Percentiles rank a stretch among this genome's conserved stretches.
Evolutionary conservation across 2,797 vertebrate genomes (phyloP).

Genomic region (Manis javanica): DNA sequence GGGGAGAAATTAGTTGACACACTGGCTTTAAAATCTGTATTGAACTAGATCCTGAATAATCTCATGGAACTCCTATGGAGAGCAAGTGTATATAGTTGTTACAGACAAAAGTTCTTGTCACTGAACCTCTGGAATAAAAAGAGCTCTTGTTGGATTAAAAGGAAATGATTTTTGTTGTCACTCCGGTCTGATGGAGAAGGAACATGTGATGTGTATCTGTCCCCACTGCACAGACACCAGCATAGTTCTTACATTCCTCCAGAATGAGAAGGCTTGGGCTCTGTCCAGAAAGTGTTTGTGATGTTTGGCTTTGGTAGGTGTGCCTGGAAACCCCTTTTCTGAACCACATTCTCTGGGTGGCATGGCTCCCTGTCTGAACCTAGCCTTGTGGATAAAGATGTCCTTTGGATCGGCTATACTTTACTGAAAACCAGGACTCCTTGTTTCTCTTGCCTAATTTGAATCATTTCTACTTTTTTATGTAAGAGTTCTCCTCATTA

Average conservation of each 20-base stretch:
- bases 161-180: constrained; percentile 70
- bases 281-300: constrained; percentile 69
- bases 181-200: constrained; percentile 61
- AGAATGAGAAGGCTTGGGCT: constrained; percentile 65
- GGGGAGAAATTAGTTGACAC: background rate
- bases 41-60: background rate
- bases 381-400: background rate
- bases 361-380: constrained; percentile 37
- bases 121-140: constrained; percentile 30
- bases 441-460: constrained; percentile 41
- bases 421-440: constrained; percentile 27
- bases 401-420: background rate
- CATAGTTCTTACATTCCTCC: constrained; percentile 62
- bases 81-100: background rate
- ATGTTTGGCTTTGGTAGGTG: constrained; percentile 65
- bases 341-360: constrained; percentile 48
- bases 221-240: constrained; percentile 66
- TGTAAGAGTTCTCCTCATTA: constrained; percentile 39
- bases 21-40: background rate
- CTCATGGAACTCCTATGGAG: background rate
- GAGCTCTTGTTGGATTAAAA: constrained; percentile 41
- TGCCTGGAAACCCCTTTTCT: constrained; percentile 70
- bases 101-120: constrained; percentile 32
- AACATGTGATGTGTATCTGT: constrained; percentile 73
- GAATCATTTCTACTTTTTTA: constrained; percentile 46